Conservation (phyloP, 2,888 invertebrate genomes). For the Tineola bisselliella region DNA sequence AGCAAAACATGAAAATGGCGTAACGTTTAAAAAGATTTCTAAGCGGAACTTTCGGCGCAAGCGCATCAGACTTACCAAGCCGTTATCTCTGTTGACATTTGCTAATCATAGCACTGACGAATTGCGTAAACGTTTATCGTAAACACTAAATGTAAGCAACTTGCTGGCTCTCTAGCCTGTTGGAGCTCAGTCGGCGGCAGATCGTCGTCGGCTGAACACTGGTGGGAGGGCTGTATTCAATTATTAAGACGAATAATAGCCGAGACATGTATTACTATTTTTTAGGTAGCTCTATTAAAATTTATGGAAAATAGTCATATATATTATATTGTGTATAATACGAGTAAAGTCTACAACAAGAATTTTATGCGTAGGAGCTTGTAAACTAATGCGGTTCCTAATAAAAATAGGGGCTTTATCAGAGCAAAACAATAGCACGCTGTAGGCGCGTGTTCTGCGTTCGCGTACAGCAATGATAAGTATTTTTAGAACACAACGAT, state of each 20-base stretch:
- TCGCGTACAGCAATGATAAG: neutral
- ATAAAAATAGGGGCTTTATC: slow-evolving; percentile 16
- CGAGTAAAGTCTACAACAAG: too few relatives aligned
- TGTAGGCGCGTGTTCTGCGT: slow-evolving; percentile 40
- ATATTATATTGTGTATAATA: too few relatives aligned
- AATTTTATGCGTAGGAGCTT: neutral
- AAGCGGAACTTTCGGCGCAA: slow-evolving; percentile 8
- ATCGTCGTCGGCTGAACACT: slow-evolving; percentile 52
- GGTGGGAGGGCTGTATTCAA: slow-evolving; percentile 20
- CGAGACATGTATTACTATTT: too few relatives aligned
- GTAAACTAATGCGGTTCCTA: slow-evolving; percentile 1
- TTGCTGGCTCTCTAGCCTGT: slow-evolving; percentile 35
- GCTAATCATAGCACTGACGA: slow-evolving; percentile 21
- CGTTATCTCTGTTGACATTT: slow-evolving; percentile 11
- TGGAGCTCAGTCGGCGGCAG: slow-evolving; percentile 48
- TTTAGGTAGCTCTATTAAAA: too few relatives aligned
- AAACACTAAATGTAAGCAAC: slow-evolving; percentile 42
- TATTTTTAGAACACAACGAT: neutral
- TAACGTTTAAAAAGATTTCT: neutral
- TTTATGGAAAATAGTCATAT: too few relatives aligned
- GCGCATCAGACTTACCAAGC: neutral
- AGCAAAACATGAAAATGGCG: neutral
- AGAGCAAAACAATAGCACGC: slow-evolving; percentile 61
- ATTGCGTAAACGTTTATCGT: slow-evolving; percentile 60
- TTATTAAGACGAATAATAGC: neutral